A percentile compares a stretch with the other conserved stretches of the same genome.
phyloP scores from a whole-genome alignment of 1,140 invertebrate species.

The Lucilia sericata region DNA sequence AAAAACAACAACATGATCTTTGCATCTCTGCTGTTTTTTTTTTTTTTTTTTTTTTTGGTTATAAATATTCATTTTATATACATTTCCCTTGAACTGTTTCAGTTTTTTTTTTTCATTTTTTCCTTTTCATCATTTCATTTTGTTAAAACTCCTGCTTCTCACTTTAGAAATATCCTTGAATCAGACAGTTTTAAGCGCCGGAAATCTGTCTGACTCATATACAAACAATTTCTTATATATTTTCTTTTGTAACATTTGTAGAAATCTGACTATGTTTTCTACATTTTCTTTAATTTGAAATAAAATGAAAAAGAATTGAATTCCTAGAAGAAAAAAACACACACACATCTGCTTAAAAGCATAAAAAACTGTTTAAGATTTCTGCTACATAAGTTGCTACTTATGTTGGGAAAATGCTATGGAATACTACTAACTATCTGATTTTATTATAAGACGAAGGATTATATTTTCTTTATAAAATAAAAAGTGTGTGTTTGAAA shows the following conservation, averaged over 20 bases:
- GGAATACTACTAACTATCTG: not conserved
- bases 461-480: not conserved
- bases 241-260: not conserved
- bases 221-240: slow-evolving; percentile 25
- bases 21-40: not conserved
- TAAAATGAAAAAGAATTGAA: no score
- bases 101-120: slow-evolving; percentile 1
- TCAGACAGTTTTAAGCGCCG: slow-evolving; percentile 40
- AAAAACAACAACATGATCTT: not conserved
- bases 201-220: slow-evolving; percentile 42
- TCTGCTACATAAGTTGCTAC: not conserved
- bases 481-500: not conserved
- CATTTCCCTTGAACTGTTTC: not conserved
- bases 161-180: slow-evolving; percentile 12
- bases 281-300: not conserved
- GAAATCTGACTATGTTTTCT: not conserved
- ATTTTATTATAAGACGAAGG: not conserved
- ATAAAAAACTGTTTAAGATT: not conserved
- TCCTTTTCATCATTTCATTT: not conserved
- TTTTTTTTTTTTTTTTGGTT: slow-evolving; percentile 18
- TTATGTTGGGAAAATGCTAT: not conserved
- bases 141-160: not conserved
- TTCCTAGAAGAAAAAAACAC: not conserved
- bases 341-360: not conserved
- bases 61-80: slow-evolving; percentile 41